Percentiles rank a stretch among this genome's conserved stretches.
phyloP scores from a whole-genome alignment of 2,888 invertebrate species.

The Morpho deidamia region DNA sequence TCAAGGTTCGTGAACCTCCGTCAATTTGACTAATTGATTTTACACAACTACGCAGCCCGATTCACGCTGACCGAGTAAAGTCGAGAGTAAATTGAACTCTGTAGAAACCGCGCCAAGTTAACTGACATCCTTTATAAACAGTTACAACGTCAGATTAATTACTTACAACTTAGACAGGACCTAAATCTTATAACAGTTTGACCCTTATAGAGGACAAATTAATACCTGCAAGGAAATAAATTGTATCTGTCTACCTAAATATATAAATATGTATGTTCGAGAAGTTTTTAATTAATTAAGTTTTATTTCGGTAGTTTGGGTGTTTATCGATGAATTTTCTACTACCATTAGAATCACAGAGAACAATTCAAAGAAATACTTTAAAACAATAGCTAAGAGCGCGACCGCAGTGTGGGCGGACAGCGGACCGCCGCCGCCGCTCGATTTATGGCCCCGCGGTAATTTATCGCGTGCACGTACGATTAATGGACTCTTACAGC shows the following conservation, averaged over 20 bases:
- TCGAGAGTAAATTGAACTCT: slow-evolving; percentile 16
- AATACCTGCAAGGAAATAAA: too few relatives aligned
- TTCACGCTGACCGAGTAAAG: slow-evolving; percentile 11
- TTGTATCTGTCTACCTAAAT: too few relatives aligned
- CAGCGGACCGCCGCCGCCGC: slow-evolving; percentile 40
- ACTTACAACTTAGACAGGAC: too few relatives aligned
- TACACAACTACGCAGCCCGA: slow-evolving; percentile 16
- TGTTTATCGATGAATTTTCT: too few relatives aligned
- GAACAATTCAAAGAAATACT: not conserved
- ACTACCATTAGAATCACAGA: too few relatives aligned
- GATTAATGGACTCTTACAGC: slow-evolving; percentile 55
- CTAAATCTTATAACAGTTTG: too few relatives aligned
- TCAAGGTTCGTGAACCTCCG: slow-evolving; percentile 22
- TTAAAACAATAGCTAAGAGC: slow-evolving; percentile 2
- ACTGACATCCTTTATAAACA: not conserved
- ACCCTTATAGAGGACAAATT: too few relatives aligned
- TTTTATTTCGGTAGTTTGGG: too few relatives aligned
- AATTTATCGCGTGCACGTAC: slow-evolving; percentile 53
- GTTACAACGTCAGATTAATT: not conserved
- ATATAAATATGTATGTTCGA: too few relatives aligned
- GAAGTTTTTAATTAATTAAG: too few relatives aligned
- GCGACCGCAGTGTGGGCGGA: slow-evolving; percentile 35
- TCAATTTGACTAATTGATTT: slow-evolving; percentile 52
- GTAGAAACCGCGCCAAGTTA: slow-evolving; percentile 1
- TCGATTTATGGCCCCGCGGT: slow-evolving; percentile 55